phyloP scores from a whole-genome alignment of 2,797 vertebrate genomes.

The Diceros bicornis region DNA sequence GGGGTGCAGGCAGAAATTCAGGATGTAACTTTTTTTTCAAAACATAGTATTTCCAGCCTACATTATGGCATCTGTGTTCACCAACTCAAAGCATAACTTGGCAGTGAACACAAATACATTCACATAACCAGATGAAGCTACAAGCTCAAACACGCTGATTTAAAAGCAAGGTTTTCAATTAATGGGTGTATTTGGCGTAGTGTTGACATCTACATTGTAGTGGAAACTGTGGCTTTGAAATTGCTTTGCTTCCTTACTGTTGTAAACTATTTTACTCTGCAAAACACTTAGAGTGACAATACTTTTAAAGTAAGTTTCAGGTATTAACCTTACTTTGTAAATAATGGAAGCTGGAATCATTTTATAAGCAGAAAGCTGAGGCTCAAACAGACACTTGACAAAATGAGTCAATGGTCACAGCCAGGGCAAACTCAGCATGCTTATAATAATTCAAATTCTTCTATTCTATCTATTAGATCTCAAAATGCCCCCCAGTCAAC shows the following conservation, averaged over 20 bases:
- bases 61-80: conserved; percentile 60
- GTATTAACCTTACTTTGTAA: background rate
- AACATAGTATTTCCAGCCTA: conserved; percentile 67
- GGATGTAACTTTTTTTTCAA: conserved; percentile 67
- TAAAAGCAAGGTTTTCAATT: conserved; percentile 64
- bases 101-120: conserved; percentile 55
- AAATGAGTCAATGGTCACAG: background rate
- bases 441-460: background rate
- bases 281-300: background rate
- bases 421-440: background rate
- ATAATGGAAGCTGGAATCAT: background rate
- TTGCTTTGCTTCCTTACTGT: background rate
- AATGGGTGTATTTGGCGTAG: conserved; percentile 38
- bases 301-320: background rate
- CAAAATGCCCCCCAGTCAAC: background rate
- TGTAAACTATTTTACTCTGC: background rate
- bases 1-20: conserved; percentile 72
- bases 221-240: conserved; percentile 63
- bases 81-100: conserved; percentile 46
- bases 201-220: background rate
- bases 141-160: conserved; percentile 11
- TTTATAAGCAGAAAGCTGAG: conserved; percentile 17
- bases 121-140: conserved; percentile 33
- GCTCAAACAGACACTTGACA: background rate
- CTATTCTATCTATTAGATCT: background rate